Base-by-base conservation (phyloP, 64 coral and sea anemone species). In the Pocillopora damicornis region DNA sequence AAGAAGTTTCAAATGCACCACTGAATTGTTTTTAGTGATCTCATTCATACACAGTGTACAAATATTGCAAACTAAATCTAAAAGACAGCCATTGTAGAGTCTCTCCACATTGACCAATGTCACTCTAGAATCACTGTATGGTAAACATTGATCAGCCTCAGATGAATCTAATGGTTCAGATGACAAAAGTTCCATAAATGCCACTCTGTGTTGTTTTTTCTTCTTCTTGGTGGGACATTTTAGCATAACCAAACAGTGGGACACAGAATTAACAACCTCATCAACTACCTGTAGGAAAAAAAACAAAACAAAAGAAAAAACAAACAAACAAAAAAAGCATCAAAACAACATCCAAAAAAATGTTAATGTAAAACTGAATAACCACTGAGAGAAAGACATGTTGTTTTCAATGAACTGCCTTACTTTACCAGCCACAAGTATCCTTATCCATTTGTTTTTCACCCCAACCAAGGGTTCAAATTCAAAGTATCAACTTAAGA, bases 121-220 rank as follows among this genome's bases (percentile, higher is more conserved):
- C n/a, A 1, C 42, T 9, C 17, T 22, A 20, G 2, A 15, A 1
- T 25, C 11, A 58, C 14, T 58, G 12, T 15, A 8, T 30, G 65
- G 14, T 15, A 15, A 9, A 20, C 35, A 18, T 69, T 83, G 20
- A 58, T 38, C 36, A 45, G 15, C 15, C 63, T 34, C 18, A 11
- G 35, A 22, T 22, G 58, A 63, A 37, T 15, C 74, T 13, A 42
- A 42, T 16, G 12, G 57, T 90, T 86, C 74, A 75, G 72, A 16
- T 76, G 42, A 80, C 34, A 26, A 38, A 16, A 57, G 75, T 60
- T 79, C 89, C 23, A 4, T 61, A 45, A 90, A 93, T 82, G 74
- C 63, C 34, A 97, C 94, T 87, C 90, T 93, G 23, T 51, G 75
- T 60, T 90, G 65, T 74, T 74, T 90, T 90, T 87, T 84, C 61